phyloP scores from a whole-genome alignment of 1,140 invertebrate species.

The Aculops lycopersici region DNA sequence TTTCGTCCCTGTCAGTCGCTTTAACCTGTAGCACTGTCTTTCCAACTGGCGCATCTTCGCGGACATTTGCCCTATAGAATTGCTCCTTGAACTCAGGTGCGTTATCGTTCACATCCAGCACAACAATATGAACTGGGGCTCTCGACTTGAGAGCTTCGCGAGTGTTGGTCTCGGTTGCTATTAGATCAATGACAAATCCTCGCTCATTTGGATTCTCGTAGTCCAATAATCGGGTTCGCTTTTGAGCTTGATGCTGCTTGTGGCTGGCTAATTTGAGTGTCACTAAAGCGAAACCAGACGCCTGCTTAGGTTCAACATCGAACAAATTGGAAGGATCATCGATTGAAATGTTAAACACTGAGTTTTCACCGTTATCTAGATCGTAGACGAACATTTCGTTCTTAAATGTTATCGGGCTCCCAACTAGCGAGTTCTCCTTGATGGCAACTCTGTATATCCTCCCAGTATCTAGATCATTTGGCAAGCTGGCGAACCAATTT shows the following conservation, averaged over 20 bases:
- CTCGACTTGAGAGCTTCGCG: constrained; percentile 39
- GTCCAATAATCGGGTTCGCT: no score
- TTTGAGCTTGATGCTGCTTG: constrained; percentile 15
- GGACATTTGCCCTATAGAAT: constrained; percentile 36
- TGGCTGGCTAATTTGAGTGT: constrained; percentile 43
- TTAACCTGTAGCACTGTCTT: constrained; percentile 47
- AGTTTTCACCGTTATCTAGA: constrained; percentile 27
- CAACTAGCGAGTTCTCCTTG: constrained; percentile 41
- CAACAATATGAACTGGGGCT: constrained; percentile 44
- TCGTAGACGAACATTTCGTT: constrained; percentile 58
- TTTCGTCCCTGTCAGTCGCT: constrained; percentile 55
- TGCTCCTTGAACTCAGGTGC: constrained; percentile 31
- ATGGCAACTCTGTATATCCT: constrained; percentile 33
- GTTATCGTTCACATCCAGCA: constrained; percentile 73
- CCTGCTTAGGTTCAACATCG: constrained; percentile 39
- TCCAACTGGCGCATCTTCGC: constrained; percentile 61
- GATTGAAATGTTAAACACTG: constrained; percentile 19
- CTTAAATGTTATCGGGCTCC: constrained; percentile 40
- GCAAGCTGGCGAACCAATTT: neutral
- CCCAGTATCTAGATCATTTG: no score
- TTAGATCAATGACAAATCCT: constrained; percentile 53
- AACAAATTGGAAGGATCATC: constrained; percentile 46
- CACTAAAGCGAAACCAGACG: constrained; percentile 40
- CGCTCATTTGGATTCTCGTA: constrained; percentile 68
- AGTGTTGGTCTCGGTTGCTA: constrained; percentile 46